Base-by-base conservation (phyloP, 1,140 invertebrate species). In the Euura saliciscinereae region DNA sequence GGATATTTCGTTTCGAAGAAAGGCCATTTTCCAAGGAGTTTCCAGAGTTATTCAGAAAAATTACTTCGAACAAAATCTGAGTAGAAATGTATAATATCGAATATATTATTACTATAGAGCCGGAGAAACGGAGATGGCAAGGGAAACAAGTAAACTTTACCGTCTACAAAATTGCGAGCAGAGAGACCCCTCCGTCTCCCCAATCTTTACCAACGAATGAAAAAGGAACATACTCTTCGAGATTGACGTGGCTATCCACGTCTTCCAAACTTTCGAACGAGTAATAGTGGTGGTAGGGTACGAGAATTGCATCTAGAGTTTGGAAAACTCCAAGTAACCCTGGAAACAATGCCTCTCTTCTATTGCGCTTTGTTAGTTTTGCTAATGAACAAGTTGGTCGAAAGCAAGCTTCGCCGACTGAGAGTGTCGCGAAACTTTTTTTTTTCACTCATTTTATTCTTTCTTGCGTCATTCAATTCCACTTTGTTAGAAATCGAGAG, bases 311-410 rank as follows among this genome's bases (percentile, higher is more conserved):
- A 59, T 59, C 51, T 59, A 8, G 51, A 59, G 51, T 59, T 59
- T 8, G 51, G 10, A n/a, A 8, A 59, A 59, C 51, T 59, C 51
- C 10, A 59, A 59, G 8, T n/a, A 59, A 11, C 51, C 6, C 13
- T 59, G 51, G 51, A 59, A 59, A 59, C 51, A 59, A 59, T 59
- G 51, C 51, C 51, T 8, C 51, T 11, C 51, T 59, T 59, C 51
- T 59, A 59, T 59, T 59, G 51, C 51, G 51, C 51, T 59, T 59
- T 59, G 51, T 59, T 59, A 59, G 51, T 59, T 59, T n/a, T 59
- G 51, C 51, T 59, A 59, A 59, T 59, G 51, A 59, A 59, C 51
- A 59, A 59, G 51, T 59, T 59, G 51, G 51, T n/a, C 51, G 5
- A 8, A n/a, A n/a, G 10, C 8, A 6, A 59, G 51, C 13, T 28